These are phyloP conservation scores for Deilephila porcellus DNA, from an alignment of 2,888 invertebrate species.

Conservation along the genomic window DNA sequence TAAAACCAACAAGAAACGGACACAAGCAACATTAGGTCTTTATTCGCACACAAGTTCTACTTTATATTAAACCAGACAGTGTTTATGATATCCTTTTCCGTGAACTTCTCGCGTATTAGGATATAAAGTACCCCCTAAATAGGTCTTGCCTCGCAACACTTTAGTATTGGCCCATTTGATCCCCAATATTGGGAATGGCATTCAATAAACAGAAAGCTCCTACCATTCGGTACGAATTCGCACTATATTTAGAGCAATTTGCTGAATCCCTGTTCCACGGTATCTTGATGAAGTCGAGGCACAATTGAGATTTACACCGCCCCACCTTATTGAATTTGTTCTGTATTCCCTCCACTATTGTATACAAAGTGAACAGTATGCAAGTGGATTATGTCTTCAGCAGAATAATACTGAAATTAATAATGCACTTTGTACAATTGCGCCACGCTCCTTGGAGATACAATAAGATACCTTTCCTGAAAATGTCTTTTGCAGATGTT, in stretches of 20 bases:
- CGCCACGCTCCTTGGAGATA: conserved; percentile 8
- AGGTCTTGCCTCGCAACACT: conserved; percentile 7
- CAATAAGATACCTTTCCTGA: conserved; percentile 9
- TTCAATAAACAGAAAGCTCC: conserved; percentile 42
- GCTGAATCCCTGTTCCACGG: conserved; percentile 49
- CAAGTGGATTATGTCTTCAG: background rate
- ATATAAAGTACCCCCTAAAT: conserved; percentile 19
- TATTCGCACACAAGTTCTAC: background rate
- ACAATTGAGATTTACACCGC: conserved; percentile 69
- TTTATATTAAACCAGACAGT: conserved; percentile 5
- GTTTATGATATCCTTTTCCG: conserved; percentile 11
- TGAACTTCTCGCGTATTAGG: conserved; percentile 8
- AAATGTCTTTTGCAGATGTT: conserved; percentile 20
- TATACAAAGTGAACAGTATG: conserved; percentile 36
- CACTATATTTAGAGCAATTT: conserved; percentile 57
- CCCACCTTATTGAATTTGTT: conserved; percentile 66
- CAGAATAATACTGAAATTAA: conserved; percentile 21
- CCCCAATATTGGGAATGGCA: conserved; percentile 37
- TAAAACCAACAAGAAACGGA: background rate
- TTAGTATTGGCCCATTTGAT: conserved; percentile 31
- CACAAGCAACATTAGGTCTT: background rate
- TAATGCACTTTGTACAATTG: conserved; percentile 15
- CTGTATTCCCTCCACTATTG: conserved; percentile 43
- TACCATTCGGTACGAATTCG: conserved; percentile 41
- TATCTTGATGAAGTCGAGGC: conserved; percentile 60